Evolutionary conservation across 2,888 invertebrate species (phyloP), one percentile per base, ranked within the genome.

Genomic region (Hesperia comma): DNA sequence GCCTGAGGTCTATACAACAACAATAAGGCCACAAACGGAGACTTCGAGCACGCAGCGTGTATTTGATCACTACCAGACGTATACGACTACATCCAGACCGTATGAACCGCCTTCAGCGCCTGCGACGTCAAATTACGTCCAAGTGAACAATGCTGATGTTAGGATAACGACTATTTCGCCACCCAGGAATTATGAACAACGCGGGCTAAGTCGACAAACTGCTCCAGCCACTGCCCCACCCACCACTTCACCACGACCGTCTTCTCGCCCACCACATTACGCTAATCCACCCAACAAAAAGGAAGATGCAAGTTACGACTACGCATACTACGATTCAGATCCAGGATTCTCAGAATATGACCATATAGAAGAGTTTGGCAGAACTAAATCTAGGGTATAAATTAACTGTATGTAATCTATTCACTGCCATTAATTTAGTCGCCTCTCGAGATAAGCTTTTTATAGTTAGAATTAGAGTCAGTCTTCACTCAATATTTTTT

Each of bases 251-350:
- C 70, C 72, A n/a, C 77, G 79, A 53, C 82, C 82, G 8, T 75
- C 85, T 21, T 77, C 83, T 17, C 81, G 77, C 32, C 75, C 80
- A 26, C 85, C 86, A 26, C 79, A 81, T 63, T 83, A 82, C 54
- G 80, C 85, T 37, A 86, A 87, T 43, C 89, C 87, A 32, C 88
- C 85, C 77, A 94, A 89, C 77, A 94, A 94, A 72, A 95, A 95
- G 71, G 95, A 95, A 77, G 95, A 95, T 76, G 94, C 93, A 61
- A 95, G 95, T 80, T 97, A 97, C 79, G 97, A 97, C 82, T 97
- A 97, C 78, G 97, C 97, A 5, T 97, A 97, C 80, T 97, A 97
- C 78, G 97, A 97, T 81, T 94, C 95, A 67, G 94, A 94, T 60
- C 89, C 90, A 14, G 94, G 94, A 51, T 94, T 94, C 75, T 82